phyloP scores from a whole-genome alignment of 2,797 vertebrate genomes.

The Australoheros facetus region DNA sequence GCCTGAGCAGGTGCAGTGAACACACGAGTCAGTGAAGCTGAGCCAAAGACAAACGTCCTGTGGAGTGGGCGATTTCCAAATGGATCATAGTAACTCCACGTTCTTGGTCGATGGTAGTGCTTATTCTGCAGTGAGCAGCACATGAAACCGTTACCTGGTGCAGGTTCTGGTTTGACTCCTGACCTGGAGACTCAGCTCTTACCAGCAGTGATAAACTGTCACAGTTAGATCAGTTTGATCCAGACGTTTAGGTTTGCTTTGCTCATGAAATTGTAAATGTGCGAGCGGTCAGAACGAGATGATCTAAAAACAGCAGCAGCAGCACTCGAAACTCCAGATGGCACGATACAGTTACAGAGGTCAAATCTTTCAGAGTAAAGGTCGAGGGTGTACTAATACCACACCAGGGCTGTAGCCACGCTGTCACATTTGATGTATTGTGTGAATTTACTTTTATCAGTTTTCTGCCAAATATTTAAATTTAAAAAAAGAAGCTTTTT shows the following conservation, averaged over 20 bases:
- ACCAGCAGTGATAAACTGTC: not conserved
- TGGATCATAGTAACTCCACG: not conserved
- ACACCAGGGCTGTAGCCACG: not conserved
- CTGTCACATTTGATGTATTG: not conserved
- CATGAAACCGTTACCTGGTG: not conserved
- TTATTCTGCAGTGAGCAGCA: not conserved
- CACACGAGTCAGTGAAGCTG: not conserved
- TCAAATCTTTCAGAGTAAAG: not conserved
- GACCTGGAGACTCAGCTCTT: not conserved
- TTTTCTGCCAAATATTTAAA: not conserved
- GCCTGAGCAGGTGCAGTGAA: conserved; percentile 84
- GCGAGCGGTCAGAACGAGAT: not conserved
- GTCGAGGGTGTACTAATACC: not conserved
- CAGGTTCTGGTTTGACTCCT: not conserved
- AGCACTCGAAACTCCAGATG: not conserved
- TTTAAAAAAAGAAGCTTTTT: too few relatives aligned
- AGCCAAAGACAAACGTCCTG: not conserved
- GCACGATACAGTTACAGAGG: not conserved
- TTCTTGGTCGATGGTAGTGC: not conserved
- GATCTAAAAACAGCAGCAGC: not conserved
- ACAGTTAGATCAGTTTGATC: too few relatives aligned
- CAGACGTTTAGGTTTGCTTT: not conserved
- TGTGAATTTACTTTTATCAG: not conserved
- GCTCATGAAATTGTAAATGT: not conserved
- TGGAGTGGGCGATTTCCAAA: not conserved